Percentiles rank a stretch among this genome's conserved stretches.
Evolutionary conservation across 2,888 invertebrate genomes (phyloP).

Genomic region (Nomada fucata): DNA sequence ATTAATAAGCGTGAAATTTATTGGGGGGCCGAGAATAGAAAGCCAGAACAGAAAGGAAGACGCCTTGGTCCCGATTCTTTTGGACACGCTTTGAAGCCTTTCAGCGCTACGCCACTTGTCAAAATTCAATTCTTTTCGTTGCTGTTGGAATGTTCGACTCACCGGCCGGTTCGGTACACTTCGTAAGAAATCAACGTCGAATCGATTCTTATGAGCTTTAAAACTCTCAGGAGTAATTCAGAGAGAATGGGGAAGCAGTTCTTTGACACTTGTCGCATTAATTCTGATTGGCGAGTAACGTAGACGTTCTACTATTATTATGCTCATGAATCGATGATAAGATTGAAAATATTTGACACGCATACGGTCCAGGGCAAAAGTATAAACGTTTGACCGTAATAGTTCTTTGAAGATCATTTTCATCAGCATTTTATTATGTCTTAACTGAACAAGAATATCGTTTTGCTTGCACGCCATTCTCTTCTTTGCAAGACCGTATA

Average conservation of each 20-base stretch:
- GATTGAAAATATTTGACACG: too few relatives aligned
- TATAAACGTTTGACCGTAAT: too few relatives aligned
- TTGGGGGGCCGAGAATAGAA: conserved; percentile 6
- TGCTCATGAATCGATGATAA: too few relatives aligned
- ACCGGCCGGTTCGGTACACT: not conserved
- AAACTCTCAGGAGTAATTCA: conserved; percentile 1
- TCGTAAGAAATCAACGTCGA: not conserved
- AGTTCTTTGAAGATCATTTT: too few relatives aligned
- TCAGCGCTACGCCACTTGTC: conserved; percentile 18
- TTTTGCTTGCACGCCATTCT: too few relatives aligned
- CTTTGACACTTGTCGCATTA: not conserved
- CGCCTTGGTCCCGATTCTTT: not conserved
- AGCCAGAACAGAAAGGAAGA: not conserved
- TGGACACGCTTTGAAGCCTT: not conserved
- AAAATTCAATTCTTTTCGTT: conserved; percentile 18
- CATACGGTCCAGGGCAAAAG: too few relatives aligned
- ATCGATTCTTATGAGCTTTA: conserved; percentile 4
- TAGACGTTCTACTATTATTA: too few relatives aligned
- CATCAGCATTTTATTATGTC: too few relatives aligned
- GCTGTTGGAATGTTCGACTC: not conserved
- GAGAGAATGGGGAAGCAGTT: not conserved
- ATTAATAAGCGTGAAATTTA: conserved; percentile 14
- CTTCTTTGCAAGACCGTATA: too few relatives aligned
- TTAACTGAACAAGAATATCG: too few relatives aligned
- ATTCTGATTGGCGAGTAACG: too few relatives aligned